Percentiles rank a stretch among this genome's conserved stretches.
These are phyloP conservation scores for Tiliacea aurago DNA, from an alignment of 2,888 invertebrate species.

Conservation along the genomic window DNA sequence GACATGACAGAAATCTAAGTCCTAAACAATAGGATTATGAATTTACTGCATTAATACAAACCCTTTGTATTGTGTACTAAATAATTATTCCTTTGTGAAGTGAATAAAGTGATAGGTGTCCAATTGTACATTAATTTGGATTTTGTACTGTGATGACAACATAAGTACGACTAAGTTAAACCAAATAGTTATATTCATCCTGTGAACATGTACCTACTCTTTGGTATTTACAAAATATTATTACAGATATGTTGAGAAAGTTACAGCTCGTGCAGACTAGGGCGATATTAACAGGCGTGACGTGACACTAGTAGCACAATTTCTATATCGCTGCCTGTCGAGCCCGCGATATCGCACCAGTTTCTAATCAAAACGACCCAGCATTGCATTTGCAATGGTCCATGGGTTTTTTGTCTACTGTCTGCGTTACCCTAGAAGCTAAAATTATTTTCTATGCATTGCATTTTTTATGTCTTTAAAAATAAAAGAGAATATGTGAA, in stretches of 20 bases:
- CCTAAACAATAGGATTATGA: constrained; percentile 6
- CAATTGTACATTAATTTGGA: constrained; percentile 5
- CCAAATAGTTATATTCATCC: background rate
- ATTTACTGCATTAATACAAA: constrained; percentile 4
- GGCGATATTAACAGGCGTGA: too few species aligned
- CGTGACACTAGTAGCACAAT: too few species aligned
- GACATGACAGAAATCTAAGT: background rate
- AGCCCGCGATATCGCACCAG: too few species aligned
- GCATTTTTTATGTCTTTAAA: background rate
- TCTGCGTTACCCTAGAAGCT: background rate
- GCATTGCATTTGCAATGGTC: background rate
- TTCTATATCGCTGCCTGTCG: too few species aligned
- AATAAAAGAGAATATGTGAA: background rate
- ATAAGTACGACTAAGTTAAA: background rate
- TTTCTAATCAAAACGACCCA: too few species aligned
- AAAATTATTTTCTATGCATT: background rate
- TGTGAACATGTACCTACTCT: background rate
- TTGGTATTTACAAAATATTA: background rate
- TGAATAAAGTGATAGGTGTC: constrained; percentile 7
- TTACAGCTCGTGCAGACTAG: too few species aligned
- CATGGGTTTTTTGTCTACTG: too few species aligned
- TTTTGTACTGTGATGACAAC: background rate
- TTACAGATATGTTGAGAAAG: background rate
- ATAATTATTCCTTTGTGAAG: constrained; percentile 2
- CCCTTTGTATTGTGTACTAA: background rate